These are phyloP conservation scores for Drosophila navojoa DNA, from an alignment of 1,140 invertebrate genomes.

Conservation along the genomic window DNA sequence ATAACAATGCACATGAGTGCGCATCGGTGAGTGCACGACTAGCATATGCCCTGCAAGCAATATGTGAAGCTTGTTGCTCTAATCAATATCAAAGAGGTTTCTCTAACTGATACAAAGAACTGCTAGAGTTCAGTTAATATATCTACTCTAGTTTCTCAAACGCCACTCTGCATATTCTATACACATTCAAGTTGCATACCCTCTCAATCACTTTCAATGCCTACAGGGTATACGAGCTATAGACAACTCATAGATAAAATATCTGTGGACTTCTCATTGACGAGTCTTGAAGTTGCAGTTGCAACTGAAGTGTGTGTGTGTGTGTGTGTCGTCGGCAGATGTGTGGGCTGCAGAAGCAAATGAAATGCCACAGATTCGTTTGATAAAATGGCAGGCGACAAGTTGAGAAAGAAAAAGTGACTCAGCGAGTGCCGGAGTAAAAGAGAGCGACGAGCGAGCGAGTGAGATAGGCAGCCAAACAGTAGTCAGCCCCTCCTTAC, in stretches of 20 bases:
- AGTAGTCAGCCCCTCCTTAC: slow-evolving; percentile 9
- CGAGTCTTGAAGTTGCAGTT: slow-evolving; percentile 45
- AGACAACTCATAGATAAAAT: slow-evolving; percentile 71
- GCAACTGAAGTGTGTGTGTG: not conserved
- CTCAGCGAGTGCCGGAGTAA: slow-evolving; percentile 32
- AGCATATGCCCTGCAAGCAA: not conserved
- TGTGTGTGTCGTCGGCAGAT: slow-evolving; percentile 32
- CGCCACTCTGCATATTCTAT: no score
- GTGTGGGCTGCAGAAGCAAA: slow-evolving; percentile 59
- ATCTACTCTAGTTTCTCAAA: no score
- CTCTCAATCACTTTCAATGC: not conserved
- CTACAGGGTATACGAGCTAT: slow-evolving; percentile 22
- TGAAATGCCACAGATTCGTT: slow-evolving; percentile 77
- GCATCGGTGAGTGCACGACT: slow-evolving; percentile 6
- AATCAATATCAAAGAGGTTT: no score
- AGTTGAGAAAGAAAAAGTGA: slow-evolving; percentile 74
- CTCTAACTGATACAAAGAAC: no score
- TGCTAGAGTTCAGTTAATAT: no score
- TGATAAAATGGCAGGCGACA: slow-evolving; percentile 75
- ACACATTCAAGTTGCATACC: not conserved
- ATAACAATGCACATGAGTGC: slow-evolving; percentile 45
- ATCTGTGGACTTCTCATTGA: slow-evolving; percentile 65
- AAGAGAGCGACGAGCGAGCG: slow-evolving; percentile 5
- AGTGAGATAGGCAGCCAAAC: slow-evolving; percentile 14
- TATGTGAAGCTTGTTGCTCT: not conserved